A percentile compares a stretch with the other conserved stretches of the same genome.
phyloP scores from a whole-genome alignment of 2,113 vertebrate genomes.

The Cyanocitta stelleri region DNA sequence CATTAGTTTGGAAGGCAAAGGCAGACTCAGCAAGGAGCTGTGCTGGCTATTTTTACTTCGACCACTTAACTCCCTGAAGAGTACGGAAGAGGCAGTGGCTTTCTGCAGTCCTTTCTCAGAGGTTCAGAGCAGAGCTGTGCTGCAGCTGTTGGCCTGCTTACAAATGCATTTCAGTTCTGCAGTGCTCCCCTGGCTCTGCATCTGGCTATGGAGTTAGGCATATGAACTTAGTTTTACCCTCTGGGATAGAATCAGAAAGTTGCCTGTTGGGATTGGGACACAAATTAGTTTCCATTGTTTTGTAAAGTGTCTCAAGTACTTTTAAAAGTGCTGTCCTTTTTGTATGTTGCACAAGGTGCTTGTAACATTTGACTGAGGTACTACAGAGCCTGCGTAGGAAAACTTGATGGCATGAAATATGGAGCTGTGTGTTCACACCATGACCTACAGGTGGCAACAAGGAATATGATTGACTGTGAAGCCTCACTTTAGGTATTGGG shows the following conservation, averaged over 20 bases:
- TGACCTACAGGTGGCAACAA: neutral
- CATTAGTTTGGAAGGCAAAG: neutral
- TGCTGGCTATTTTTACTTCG: neutral
- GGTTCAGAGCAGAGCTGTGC: neutral
- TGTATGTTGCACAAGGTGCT: neutral
- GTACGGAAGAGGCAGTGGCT: neutral
- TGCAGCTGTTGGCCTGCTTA: neutral
- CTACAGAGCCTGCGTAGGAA: neutral
- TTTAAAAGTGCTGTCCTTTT: neutral
- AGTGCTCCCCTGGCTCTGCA: neutral
- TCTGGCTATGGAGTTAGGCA: neutral
- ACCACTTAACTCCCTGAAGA: neutral
- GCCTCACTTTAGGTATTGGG: too few relatives aligned
- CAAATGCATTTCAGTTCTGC: neutral
- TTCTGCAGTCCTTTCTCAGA: neutral
- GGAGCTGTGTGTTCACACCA: neutral
- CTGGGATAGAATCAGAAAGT: neutral
- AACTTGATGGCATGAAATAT: fast-evolving
- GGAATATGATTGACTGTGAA: neutral
- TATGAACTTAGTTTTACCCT: neutral
- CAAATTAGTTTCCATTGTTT: neutral
- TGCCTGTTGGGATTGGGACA: neutral
- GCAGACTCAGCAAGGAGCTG: neutral
- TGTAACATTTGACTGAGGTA: neutral
- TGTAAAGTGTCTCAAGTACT: neutral